Evolutionary conservation across 2,113 vertebrate species (phyloP).

Genomic region (Argyrosomus japonicus): DNA sequence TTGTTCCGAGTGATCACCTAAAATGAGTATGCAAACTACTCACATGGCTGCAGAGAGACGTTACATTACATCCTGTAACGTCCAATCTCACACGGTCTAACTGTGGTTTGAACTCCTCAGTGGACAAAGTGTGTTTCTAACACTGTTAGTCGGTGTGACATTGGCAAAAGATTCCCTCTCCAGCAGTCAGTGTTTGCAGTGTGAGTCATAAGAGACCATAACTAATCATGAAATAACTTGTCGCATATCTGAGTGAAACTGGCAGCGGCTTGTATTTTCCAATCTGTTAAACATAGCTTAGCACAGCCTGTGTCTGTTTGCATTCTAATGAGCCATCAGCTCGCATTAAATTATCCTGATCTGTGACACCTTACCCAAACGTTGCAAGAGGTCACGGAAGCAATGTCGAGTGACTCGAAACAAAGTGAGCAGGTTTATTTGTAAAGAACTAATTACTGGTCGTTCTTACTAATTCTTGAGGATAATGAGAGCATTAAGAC

Average conservation of each 20-base stretch:
- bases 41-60: neutral
- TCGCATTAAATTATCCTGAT: slow-evolving; percentile 74
- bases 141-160: slow-evolving; percentile 72
- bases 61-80: slow-evolving; percentile 27
- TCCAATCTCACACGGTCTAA: slow-evolving; percentile 34
- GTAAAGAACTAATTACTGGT: slow-evolving; percentile 34
- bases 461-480: slow-evolving; percentile 39
- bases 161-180: slow-evolving; percentile 71
- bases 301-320: slow-evolving; percentile 64
- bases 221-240: slow-evolving; percentile 79
- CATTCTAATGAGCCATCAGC: slow-evolving; percentile 79
- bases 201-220: slow-evolving; percentile 74
- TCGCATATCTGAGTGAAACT: slow-evolving; percentile 69
- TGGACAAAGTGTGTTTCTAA: slow-evolving; percentile 41
- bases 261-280: slow-evolving; percentile 71
- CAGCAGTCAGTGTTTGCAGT: slow-evolving; percentile 65
- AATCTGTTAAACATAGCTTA: slow-evolving; percentile 75
- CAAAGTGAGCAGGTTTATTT: slow-evolving; percentile 63
- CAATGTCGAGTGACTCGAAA: slow-evolving; percentile 50
- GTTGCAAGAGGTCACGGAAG: slow-evolving; percentile 69
- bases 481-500: slow-evolving; percentile 55
- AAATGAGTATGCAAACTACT: too few relatives aligned
- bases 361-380: slow-evolving; percentile 70
- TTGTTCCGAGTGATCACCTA: too few relatives aligned
- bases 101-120: slow-evolving; percentile 36